phyloP scores from a whole-genome alignment of 2,797 vertebrate genomes.

The Catharus ustulatus region DNA sequence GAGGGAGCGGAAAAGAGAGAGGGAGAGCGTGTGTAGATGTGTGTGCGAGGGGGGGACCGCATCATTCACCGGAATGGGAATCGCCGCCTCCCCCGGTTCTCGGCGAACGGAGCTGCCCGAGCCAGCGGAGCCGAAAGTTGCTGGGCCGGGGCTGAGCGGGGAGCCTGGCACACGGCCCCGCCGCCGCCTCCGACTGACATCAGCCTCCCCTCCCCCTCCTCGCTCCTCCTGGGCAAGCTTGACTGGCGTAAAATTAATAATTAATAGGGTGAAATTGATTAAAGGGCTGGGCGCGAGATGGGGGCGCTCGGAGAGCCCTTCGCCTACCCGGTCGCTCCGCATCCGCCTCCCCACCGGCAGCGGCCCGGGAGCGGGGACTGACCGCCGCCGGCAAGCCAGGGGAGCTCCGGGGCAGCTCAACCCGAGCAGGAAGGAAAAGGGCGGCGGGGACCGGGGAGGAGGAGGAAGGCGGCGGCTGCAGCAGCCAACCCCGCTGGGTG shows the following conservation, averaged over 20 bases:
- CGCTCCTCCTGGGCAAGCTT: slow-evolving; percentile 70
- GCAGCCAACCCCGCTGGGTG: not conserved
- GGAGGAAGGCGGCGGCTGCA: not conserved
- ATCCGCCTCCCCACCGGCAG: slow-evolving; percentile 14
- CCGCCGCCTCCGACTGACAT: slow-evolving; percentile 48
- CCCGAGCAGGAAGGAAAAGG: slow-evolving; percentile 43
- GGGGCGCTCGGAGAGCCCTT: slow-evolving; percentile 46
- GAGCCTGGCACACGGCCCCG: slow-evolving; percentile 33
- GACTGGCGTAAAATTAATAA: slow-evolving; percentile 81
- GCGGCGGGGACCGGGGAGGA: not conserved
- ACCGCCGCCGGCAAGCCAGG: not conserved
- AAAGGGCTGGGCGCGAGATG: slow-evolving; percentile 66
- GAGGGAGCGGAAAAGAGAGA: slow-evolving; percentile 36
- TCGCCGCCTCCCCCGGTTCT: not conserved
- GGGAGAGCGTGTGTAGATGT: not conserved
- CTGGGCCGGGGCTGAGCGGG: slow-evolving; percentile 23
- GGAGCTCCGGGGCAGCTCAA: not conserved
- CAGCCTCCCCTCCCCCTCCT: slow-evolving; percentile 65
- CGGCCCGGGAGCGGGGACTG: not conserved
- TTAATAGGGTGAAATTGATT: slow-evolving; percentile 81
- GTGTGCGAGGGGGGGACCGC: not conserved
- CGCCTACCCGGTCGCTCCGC: not conserved
- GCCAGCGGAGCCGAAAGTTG: slow-evolving; percentile 42
- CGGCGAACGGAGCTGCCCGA: not conserved
- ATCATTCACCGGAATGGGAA: slow-evolving; percentile 24